Evolutionary conservation across 2,888 invertebrate genomes (phyloP).

Genomic region (Harpalus rufipes): DNA sequence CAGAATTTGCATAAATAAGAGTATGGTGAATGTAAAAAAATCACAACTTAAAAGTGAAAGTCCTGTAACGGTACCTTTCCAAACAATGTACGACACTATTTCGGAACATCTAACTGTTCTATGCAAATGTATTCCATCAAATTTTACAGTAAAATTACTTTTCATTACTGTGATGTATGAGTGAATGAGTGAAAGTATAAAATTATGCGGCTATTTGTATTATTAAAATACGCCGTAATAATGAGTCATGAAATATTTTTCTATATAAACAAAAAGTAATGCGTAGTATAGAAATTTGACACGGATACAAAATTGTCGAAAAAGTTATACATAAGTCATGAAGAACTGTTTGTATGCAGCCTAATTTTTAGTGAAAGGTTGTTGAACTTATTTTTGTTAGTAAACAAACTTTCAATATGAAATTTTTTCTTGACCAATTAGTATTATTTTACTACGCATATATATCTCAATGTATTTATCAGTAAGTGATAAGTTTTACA

Average conservation of each 20-base stretch:
- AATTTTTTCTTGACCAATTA: conserved; percentile 37
- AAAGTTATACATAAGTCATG: conserved; percentile 12
- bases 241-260: conserved; percentile 5
- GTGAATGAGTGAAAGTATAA: conserved; percentile 27
- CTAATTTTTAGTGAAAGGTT: conserved; percentile 41
- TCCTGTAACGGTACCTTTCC: conserved; percentile 28
- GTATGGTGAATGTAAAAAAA: conserved; percentile 51
- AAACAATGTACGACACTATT: conserved; percentile 37
- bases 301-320: no score
- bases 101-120: conserved; percentile 26
- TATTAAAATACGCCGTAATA: conserved; percentile 6
- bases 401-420: conserved; percentile 49
- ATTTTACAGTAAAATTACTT: conserved; percentile 50
- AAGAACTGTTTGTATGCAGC: conserved; percentile 13
- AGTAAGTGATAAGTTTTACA: background rate
- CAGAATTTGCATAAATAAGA: conserved; percentile 48
- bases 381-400: conserved; percentile 47
- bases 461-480: background rate
- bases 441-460: conserved; percentile 1
- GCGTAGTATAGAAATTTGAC: conserved; percentile 3
- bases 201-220: conserved; percentile 24
- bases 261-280: conserved; percentile 1
- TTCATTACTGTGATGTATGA: conserved; percentile 10
- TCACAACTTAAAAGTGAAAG: conserved; percentile 41
- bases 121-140: conserved; percentile 36